phyloP scores from a whole-genome alignment of 2,888 invertebrate species.

The Callinectes sapidus region DNA sequence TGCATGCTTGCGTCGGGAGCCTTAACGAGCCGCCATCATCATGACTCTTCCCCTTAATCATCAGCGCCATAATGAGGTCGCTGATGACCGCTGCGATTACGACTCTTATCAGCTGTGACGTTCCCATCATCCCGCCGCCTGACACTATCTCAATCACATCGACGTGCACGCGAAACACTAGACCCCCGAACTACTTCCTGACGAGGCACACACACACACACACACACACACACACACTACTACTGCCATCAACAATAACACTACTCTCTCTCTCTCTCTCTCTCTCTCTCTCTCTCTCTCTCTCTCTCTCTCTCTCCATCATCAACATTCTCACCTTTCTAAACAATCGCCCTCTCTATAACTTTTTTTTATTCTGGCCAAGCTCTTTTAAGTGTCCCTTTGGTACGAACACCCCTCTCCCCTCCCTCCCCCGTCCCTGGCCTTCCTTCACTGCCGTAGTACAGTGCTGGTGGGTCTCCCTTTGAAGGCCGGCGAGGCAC shows the following conservation, averaged over 20 bases:
- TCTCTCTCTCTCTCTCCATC: constrained; percentile 26
- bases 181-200: constrained; percentile 22
- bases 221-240: neutral
- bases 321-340: constrained; percentile 18
- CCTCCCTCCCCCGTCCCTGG: neutral
- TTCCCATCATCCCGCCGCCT: neutral
- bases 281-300: constrained; percentile 25
- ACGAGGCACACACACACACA: neutral
- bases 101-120: constrained; percentile 27
- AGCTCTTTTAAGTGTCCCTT: neutral
- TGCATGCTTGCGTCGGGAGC: constrained; percentile 31
- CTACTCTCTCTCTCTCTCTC: neutral
- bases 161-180: constrained; percentile 6
- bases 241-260: neutral
- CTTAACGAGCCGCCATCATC: constrained; percentile 37
- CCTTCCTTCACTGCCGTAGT: too few species aligned
- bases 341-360: neutral
- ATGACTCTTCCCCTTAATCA: constrained; percentile 25
- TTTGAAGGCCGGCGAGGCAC: constrained; percentile 21
- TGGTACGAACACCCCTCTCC: neutral
- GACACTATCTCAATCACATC: constrained; percentile 39
- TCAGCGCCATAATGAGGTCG: constrained; percentile 37
- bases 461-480: constrained; percentile 4
- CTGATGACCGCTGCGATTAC: constrained; percentile 42
- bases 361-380: neutral